Conservation (phyloP, 2,888 invertebrate genomes). For the Dilophus febrilis region DNA sequence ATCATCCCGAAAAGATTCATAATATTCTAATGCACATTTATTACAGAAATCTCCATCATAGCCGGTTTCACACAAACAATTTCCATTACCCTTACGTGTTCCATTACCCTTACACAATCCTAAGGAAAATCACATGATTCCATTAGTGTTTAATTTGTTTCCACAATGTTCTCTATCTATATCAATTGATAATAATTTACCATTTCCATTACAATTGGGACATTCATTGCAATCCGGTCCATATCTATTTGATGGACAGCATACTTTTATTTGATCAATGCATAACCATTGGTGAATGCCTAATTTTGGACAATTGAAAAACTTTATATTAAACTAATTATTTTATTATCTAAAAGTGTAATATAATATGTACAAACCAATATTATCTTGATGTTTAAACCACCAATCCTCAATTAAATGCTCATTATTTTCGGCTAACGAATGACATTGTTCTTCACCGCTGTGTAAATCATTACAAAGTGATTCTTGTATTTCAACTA, state of each 20-base stretch:
- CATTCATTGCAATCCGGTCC: conserved; percentile 72
- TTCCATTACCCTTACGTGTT: conserved; percentile 82
- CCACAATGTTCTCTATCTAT: background rate
- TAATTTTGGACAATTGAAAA: background rate
- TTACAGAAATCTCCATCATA: conserved; percentile 65
- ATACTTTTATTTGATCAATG: conserved; percentile 53
- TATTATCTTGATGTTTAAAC: conserved; percentile 43
- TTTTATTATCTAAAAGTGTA: background rate
- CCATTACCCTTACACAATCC: conserved; percentile 62
- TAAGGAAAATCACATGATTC: conserved; percentile 4
- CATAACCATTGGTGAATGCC: conserved; percentile 63
- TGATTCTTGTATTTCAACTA: conserved; percentile 80
- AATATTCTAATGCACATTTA: conserved; percentile 57
- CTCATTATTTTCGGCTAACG: conserved; percentile 71
- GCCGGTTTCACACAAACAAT: conserved; percentile 70
- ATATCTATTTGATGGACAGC: conserved; percentile 72
- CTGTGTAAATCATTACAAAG: conserved; percentile 60
- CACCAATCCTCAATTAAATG: conserved; percentile 77
- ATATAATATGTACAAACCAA: conserved; percentile 8
- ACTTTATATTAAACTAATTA: background rate
- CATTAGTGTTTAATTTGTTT: too few relatives aligned
- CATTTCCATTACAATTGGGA: conserved; percentile 68
- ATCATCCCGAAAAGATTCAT: conserved; percentile 55
- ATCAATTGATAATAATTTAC: conserved; percentile 26
- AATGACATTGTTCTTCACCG: conserved; percentile 63